Conservation (phyloP, 2,113 vertebrate species). For the Vireo altiloquus region DNA sequence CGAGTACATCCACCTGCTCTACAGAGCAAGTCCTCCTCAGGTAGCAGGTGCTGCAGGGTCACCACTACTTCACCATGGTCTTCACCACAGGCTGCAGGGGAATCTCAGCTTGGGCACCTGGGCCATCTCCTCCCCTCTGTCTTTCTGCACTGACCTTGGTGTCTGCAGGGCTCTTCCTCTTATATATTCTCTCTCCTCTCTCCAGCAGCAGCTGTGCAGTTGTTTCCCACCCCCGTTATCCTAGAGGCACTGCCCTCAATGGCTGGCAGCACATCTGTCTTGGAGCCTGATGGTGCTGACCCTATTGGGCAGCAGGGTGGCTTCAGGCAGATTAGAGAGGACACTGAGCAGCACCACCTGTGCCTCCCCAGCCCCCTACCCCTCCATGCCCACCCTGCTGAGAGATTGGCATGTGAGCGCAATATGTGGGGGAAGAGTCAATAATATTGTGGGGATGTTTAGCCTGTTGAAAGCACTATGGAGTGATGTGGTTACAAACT, state of each 20-base stretch:
- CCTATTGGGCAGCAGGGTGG: not conserved
- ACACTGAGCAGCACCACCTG: not conserved
- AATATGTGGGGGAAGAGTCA: not conserved
- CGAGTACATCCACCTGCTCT: not conserved
- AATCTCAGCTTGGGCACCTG: not conserved
- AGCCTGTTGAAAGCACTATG: not conserved
- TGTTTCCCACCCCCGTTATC: rapidly evolving
- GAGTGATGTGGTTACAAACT: not conserved
- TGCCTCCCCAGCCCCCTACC: not conserved
- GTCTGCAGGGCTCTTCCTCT: not conserved
- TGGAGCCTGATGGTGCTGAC: not conserved
- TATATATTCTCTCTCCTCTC: not conserved
- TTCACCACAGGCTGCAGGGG: not conserved
- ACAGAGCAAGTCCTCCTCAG: not conserved
- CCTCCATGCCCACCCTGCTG: rapidly evolving
- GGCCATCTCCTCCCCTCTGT: not conserved
- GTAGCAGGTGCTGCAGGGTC: not conserved
- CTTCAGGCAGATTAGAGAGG: not conserved
- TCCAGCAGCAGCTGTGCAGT: not conserved
- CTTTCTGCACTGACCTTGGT: not conserved
- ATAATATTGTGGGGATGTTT: not conserved
- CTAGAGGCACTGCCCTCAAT: rapidly evolving
- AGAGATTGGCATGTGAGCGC: not conserved
- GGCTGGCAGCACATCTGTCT: not conserved
- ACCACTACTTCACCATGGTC: not conserved